Percentiles rank a stretch among this genome's conserved stretches.
Conservation (phyloP, 2,113 vertebrate species). For the Myotis davidii region DNA sequence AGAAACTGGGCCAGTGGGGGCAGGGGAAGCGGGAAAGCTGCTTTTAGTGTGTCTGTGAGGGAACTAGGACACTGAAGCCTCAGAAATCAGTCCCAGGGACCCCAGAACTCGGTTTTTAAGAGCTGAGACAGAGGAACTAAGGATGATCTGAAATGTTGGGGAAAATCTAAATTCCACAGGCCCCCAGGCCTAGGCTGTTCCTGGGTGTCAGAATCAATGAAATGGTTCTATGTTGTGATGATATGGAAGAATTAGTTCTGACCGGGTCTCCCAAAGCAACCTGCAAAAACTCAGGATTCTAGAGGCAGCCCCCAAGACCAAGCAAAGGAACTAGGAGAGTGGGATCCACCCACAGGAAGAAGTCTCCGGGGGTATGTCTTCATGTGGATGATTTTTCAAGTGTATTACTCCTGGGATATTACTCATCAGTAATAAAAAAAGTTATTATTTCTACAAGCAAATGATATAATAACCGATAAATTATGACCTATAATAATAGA, state of each 20-base stretch:
- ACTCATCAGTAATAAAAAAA: not conserved
- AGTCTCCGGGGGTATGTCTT: not conserved
- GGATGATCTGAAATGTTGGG: not conserved
- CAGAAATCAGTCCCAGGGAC: not conserved
- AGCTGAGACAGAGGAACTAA: not conserved
- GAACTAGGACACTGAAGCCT: not conserved
- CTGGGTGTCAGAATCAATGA: not conserved
- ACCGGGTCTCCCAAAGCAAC: not conserved
- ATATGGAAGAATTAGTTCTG: not conserved
- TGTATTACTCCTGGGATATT: not conserved
- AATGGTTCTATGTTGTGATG: not conserved
- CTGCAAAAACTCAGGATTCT: not conserved
- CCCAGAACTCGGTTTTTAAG: not conserved
- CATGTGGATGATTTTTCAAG: not conserved
- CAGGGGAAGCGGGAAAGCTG: accelerated
- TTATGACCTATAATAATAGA: not conserved
- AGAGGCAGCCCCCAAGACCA: not conserved
- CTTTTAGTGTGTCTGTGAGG: not conserved
- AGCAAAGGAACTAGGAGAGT: not conserved
- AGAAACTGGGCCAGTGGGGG: not conserved
- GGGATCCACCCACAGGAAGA: not conserved
- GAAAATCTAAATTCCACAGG: not conserved
- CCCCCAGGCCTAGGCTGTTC: not conserved
- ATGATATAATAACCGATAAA: not conserved
- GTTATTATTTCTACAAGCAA: not conserved